Conservation (phyloP, 2,888 invertebrate species). For the Nemurella pictetii region DNA sequence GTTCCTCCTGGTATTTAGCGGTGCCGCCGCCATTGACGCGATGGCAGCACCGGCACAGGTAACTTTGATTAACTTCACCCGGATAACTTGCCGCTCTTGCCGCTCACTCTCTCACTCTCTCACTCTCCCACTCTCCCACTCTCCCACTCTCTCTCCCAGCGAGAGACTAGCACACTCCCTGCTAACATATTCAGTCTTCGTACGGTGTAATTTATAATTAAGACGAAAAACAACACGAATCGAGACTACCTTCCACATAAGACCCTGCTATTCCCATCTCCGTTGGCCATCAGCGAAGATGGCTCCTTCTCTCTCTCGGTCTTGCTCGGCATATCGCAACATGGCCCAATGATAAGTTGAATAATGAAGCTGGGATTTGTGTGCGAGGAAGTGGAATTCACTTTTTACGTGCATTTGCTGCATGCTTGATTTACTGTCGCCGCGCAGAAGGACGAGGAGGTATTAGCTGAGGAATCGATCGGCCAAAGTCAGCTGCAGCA, state of each 20-base stretch:
- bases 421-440: neutral
- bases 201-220: conserved; percentile 20
- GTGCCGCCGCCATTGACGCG: neutral
- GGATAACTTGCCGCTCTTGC: neutral
- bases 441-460: neutral
- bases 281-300: neutral
- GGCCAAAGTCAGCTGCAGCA: neutral
- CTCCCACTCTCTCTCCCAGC: too few species aligned
- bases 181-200: conserved; percentile 13
- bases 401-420: neutral
- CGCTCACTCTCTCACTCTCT: neutral
- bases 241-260: neutral
- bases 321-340: neutral
- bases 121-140: neutral
- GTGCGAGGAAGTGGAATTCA: neutral
- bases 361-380: neutral
- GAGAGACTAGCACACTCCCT: neutral
- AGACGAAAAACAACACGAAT: conserved; percentile 17
- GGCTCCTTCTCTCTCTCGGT: neutral
- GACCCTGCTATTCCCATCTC: neutral
- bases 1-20: neutral
- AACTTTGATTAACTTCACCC: conserved; percentile 8
- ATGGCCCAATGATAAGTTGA: neutral
- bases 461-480: neutral
- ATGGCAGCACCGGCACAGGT: neutral